phyloP scores from a whole-genome alignment of 2,113 vertebrate genomes.

The Arothron firmamentum region DNA sequence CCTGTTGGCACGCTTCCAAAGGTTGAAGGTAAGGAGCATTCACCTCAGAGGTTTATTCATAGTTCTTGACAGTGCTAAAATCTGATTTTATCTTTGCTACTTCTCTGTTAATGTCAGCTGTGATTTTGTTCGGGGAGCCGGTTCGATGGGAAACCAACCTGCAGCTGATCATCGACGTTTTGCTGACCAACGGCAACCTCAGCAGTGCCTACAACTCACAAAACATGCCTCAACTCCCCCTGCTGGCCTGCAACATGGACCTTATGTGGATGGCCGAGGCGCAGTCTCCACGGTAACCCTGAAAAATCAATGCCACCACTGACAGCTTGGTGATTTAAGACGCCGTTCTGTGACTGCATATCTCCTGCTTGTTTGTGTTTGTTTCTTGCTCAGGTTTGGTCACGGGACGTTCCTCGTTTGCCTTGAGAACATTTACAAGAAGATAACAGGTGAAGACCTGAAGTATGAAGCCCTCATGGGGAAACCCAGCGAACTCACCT shows the following conservation, averaged over 20 bases:
- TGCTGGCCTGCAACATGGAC: slow-evolving; percentile 91
- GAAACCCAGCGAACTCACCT: slow-evolving; percentile 87
- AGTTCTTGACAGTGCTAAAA: background rate
- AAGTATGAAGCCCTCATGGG: slow-evolving; percentile 88
- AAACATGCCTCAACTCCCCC: slow-evolving; percentile 77
- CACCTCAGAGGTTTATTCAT: background rate
- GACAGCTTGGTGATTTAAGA: background rate
- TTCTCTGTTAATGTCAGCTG: slow-evolving; percentile 59
- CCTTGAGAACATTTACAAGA: slow-evolving; percentile 90
- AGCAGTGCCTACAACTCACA: slow-evolving; percentile 66
- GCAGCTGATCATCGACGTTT: slow-evolving; percentile 83
- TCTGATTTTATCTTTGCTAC: too few relatives aligned
- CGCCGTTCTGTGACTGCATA: background rate
- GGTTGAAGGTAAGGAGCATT: slow-evolving; percentile 79
- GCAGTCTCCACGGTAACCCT: slow-evolving; percentile 79
- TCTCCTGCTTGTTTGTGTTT: background rate
- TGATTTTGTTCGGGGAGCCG: slow-evolving; percentile 88
- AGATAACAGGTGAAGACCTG: slow-evolving; percentile 86
- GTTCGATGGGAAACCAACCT: slow-evolving; percentile 91
- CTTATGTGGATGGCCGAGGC: slow-evolving; percentile 93
- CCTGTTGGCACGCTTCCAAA: slow-evolving; percentile 78
- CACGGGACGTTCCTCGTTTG: slow-evolving; percentile 89
- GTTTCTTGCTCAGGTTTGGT: slow-evolving; percentile 76
- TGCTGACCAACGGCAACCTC: slow-evolving; percentile 84
- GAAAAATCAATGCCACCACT: background rate